Percentiles rank a stretch among this genome's conserved stretches.
Conservation (phyloP, 2,113 vertebrate species). For the Emydocephalus ijimae region DNA sequence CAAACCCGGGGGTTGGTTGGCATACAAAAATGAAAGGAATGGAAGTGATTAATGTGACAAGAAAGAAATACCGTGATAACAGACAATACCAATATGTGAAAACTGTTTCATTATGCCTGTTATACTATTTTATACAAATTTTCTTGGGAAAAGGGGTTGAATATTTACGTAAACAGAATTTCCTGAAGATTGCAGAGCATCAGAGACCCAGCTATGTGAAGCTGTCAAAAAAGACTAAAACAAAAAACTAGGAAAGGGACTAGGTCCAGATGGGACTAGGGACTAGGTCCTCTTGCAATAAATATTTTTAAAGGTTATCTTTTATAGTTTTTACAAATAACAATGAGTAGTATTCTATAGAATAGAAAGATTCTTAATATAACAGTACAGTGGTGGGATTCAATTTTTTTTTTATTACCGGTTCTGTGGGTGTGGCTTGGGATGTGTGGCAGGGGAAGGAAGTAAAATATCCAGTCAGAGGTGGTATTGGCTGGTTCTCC, state of each 20-base stretch:
- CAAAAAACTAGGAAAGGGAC: not conserved
- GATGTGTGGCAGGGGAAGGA: too few species aligned
- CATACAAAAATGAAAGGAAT: not conserved
- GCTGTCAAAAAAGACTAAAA: not conserved
- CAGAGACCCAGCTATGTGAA: not conserved
- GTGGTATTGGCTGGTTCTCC: too few species aligned
- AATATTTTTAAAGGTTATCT: not conserved
- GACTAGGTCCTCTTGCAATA: not conserved
- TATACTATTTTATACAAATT: not conserved
- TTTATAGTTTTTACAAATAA: too few species aligned
- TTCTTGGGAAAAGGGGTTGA: not conserved
- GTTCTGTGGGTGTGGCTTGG: too few species aligned
- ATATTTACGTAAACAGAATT: not conserved
- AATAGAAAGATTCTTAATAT: too few species aligned
- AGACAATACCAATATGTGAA: not conserved
- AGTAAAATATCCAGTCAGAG: too few species aligned
- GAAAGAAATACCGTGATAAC: not conserved
- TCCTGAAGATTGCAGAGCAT: not conserved
- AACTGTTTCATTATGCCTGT: not conserved
- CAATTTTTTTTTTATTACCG: too few species aligned
- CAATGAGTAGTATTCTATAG: too few species aligned
- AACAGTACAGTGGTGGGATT: too few species aligned
- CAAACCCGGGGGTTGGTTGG: not conserved
- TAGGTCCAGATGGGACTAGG: not conserved
- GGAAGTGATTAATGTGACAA: not conserved